Base-by-base conservation (phyloP, 2,888 invertebrate genomes). In the Stenchaetothrips biformis region DNA sequence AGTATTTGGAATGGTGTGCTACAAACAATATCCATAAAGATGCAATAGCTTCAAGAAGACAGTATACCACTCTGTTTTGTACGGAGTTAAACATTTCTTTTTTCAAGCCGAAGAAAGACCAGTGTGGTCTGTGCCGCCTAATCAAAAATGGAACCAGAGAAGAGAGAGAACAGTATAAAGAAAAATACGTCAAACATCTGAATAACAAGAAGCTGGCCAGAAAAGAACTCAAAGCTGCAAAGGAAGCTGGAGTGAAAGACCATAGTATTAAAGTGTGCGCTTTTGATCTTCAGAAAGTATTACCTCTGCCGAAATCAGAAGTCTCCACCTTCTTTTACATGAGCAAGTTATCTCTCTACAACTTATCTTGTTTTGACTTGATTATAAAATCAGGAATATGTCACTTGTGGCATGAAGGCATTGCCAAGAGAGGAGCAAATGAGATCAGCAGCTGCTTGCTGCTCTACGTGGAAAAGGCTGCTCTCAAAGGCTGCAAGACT, bases 231-330 rank as follows among this genome's bases (percentile, higher is more conserved):
- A 85, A 85, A 83, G 81, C 81, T 48, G 79, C 81, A n/a, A 83
- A 83, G 82, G 83, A 83, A 81, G 80, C 81, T 49, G 81, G 79
- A 18, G 78, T 78, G 25, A 80, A 79, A 81, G 79, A 77, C 77
- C 80, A 81, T 78, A 81, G 47, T 77, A 81, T 77, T 67, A 82
- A 78, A 81, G 81, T 83, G 53, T 83, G 82, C 37, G 81, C 83
- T 77, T 84, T 84, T 81, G 84, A 84, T 80, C 80, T 84, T 27
- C 80, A 84, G 81, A 84, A 84, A 80, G 82, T 84, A 13, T 81
- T 84, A 59, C 82, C 80, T 77, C 81, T 83, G 25, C 85, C 84
- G 16, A 84, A 84, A 82, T 83, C 81, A 79, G 80, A 83, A 25
- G 83, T 84, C 37, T 82, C 82, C n/a, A 81, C 83, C 77, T 82